Percentiles rank a stretch among this genome's conserved stretches.
Conservation (phyloP, 2,797 vertebrate species). For the Alectoris magna region DNA sequence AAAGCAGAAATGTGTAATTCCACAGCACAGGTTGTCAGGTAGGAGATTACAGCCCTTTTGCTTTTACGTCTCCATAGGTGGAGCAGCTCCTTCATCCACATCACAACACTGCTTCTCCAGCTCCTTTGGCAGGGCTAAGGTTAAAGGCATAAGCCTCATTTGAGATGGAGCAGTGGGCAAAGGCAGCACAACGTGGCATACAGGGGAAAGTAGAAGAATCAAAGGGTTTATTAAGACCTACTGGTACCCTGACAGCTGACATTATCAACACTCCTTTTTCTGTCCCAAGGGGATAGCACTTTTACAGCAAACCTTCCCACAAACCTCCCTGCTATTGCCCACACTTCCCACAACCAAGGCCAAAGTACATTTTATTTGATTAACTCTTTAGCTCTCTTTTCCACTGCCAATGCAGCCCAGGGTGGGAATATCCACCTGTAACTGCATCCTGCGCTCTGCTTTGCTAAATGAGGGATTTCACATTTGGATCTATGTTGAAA, state of each 20-base stretch:
- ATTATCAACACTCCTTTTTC: neutral
- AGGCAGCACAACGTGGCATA: accelerated
- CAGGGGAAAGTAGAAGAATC: neutral
- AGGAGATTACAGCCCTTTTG: neutral
- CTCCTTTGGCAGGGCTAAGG: neutral
- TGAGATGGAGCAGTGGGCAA: neutral
- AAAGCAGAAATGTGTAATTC: neutral
- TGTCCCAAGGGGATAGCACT: neutral
- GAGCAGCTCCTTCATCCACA: neutral
- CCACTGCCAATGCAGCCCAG: neutral
- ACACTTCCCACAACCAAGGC: accelerated
- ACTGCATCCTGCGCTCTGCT: neutral
- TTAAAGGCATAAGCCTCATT: neutral
- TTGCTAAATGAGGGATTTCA: neutral
- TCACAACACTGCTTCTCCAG: neutral
- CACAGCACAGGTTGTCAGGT: neutral
- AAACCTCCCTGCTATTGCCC: neutral
- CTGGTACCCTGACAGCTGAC: neutral
- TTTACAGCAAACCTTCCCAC: neutral
- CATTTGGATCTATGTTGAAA: neutral
- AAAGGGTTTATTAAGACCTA: neutral
- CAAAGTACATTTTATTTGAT: neutral
- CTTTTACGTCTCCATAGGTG: neutral
- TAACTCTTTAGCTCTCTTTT: neutral
- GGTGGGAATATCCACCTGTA: neutral